Base-by-base conservation (phyloP, 2,888 invertebrate genomes). In the Agrochola macilenta region DNA sequence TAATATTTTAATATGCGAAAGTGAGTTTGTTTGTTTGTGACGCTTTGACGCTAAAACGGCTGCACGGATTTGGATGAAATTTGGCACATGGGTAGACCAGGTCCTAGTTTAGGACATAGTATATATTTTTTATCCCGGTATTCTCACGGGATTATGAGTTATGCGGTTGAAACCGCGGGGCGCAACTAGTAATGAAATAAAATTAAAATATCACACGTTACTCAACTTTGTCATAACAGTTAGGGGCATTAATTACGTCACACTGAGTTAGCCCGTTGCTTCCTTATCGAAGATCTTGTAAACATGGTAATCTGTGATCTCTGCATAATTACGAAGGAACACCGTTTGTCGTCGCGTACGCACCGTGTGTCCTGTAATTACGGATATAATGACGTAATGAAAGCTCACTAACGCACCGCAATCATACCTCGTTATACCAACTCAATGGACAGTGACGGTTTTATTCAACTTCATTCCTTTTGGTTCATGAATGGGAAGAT, bases 301-400 rank as follows among this genome's bases (percentile, higher is more conserved):
- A 85, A 82, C 83, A 84, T 78, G 69, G 82, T 90, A 87, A 90
- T 90, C 87, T 87, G 82, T 78, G 87, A 89, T 87, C 85, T 86
- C 76, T 85, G 88, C 82, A 88, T 90, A 89, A 90, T 89, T 84
- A 86, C 84, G 80, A 78, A 79, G 84, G 75, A 73, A 83, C 80
- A 76, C 66, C 46, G 83, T 70, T 78, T 79, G 65, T 63, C 66
- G 78, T 35, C 35, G 69, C 78, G 71, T 82, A 69, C 78, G 72
- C 61, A 58, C 64, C 61, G 69, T 63, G 61, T 30, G 52, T 73
- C 54, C 74, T 74, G 71, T 76, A 81, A 91, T 92, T 92, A 91
- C 79, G 84, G 75, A 84, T 86, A 87, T 93, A 93, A 93, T 92
- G 92, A 91, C 86, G 90, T 91, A 91, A 93, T 94, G 91, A 92